Conservation (phyloP, 1,140 invertebrate genomes). For the Lepidurus apus region DNA sequence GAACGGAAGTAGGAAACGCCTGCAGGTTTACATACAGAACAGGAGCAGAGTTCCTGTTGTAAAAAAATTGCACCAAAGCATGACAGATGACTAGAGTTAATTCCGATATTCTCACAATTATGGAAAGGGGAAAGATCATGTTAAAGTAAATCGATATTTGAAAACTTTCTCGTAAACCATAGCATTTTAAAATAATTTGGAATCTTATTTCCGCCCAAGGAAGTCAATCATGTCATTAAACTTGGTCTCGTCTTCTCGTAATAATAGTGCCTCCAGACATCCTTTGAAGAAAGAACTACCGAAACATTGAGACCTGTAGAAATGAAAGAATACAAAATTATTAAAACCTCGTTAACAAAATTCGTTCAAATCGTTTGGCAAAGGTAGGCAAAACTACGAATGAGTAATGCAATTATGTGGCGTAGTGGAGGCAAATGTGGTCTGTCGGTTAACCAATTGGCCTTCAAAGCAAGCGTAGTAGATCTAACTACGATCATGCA, state of each 20-base stretch:
- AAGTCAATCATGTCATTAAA: constrained; percentile 56
- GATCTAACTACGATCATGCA: constrained; percentile 7
- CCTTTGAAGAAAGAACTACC: constrained; percentile 57
- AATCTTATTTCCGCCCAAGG: constrained; percentile 44
- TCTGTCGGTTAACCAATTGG: constrained; percentile 10
- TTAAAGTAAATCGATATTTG: too few species aligned
- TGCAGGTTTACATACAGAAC: too few species aligned
- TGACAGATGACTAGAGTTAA: too few species aligned
- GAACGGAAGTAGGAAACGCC: too few species aligned
- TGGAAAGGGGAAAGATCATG: too few species aligned
- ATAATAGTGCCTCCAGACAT: constrained; percentile 56
- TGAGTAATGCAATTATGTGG: background rate
- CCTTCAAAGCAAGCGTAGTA: background rate
- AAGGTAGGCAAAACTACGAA: background rate
- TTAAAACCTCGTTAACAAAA: background rate
- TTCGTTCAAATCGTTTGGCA: background rate
- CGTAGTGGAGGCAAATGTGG: background rate
- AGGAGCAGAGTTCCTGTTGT: too few species aligned
- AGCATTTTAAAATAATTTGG: too few species aligned
- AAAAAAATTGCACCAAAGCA: too few species aligned
- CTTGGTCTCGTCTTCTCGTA: constrained; percentile 54
- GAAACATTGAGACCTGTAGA: constrained; percentile 55
- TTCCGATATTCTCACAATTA: too few species aligned
- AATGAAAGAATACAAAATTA: constrained; percentile 33
- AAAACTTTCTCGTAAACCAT: too few species aligned